These are phyloP conservation scores for Chrysocyon brachyurus DNA, from an alignment of 2,797 vertebrate species.

Conservation along the genomic window DNA sequence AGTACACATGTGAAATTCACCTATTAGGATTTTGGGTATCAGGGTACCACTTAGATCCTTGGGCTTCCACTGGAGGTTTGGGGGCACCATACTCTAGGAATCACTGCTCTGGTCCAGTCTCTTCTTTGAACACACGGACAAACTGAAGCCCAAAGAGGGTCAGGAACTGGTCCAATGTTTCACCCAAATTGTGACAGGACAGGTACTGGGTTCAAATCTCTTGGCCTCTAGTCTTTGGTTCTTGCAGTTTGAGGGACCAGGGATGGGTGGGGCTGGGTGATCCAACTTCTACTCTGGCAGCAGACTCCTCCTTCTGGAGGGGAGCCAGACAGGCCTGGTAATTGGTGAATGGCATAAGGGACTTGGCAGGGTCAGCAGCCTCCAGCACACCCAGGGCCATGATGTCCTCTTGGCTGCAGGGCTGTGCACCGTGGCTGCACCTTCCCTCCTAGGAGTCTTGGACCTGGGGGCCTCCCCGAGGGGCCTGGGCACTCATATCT, in stretches of 20 bases:
- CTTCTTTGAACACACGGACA: not conserved
- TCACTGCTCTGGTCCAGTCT: not conserved
- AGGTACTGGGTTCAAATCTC: not conserved
- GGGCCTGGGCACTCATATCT: not conserved
- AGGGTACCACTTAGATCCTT: not conserved
- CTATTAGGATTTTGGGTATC: not conserved
- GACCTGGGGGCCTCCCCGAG: not conserved
- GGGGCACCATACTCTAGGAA: not conserved
- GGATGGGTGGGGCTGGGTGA: not conserved
- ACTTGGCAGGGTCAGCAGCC: not conserved
- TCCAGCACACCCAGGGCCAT: not conserved
- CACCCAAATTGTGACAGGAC: not conserved
- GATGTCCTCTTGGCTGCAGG: not conserved
- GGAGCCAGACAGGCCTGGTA: not conserved
- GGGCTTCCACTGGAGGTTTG: not conserved
- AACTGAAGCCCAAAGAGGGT: not conserved
- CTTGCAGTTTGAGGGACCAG: not conserved
- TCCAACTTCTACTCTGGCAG: not conserved
- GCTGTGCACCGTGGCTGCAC: not conserved
- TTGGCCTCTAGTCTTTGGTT: not conserved
- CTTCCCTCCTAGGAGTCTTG: not conserved
- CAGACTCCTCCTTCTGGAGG: not conserved
- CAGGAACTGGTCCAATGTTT: not conserved
- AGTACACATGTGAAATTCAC: not conserved
- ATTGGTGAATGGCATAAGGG: not conserved